These are phyloP conservation scores for Sprattus sprattus DNA, from an alignment of 2,113 vertebrate species.

Conservation along the genomic window DNA sequence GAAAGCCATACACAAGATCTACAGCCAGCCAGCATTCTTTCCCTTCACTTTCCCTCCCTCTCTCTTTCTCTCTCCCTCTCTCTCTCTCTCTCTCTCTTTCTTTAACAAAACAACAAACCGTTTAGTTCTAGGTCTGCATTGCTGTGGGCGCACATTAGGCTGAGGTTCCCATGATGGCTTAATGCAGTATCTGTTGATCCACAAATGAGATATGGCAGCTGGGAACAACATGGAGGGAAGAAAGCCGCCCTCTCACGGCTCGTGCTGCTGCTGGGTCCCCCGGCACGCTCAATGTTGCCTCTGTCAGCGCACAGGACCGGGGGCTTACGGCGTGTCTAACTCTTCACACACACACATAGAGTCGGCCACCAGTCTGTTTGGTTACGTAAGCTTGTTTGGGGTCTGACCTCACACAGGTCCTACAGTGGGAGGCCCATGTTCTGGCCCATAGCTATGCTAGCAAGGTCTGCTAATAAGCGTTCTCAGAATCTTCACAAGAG, in stretches of 20 bases:
- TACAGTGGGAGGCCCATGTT: neutral
- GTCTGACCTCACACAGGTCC: neutral
- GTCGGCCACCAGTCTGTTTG: neutral
- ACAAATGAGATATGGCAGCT: slow-evolving; percentile 49
- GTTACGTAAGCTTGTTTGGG: neutral
- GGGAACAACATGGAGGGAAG: slow-evolving; percentile 32
- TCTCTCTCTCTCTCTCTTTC: neutral
- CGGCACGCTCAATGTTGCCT: neutral
- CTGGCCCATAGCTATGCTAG: neutral
- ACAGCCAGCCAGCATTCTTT: neutral
- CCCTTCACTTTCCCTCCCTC: neutral
- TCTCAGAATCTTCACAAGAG: neutral
- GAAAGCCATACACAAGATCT: neutral
- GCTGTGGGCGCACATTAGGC: neutral
- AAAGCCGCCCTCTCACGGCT: neutral
- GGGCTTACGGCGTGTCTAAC: neutral
- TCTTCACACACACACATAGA: neutral
- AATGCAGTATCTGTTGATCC: slow-evolving; percentile 35
- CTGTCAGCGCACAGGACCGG: neutral
- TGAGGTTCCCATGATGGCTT: slow-evolving; percentile 43
- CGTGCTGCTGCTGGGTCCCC: neutral
- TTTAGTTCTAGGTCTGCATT: neutral
- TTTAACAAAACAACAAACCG: neutral
- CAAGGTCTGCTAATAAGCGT: neutral
- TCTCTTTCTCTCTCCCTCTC: neutral